A percentile compares a stretch with the other conserved stretches of the same genome.
These are phyloP conservation scores for Speoplatyrhinus poulsoni DNA, from an alignment of 2,113 vertebrate species.

Conservation along the genomic window DNA sequence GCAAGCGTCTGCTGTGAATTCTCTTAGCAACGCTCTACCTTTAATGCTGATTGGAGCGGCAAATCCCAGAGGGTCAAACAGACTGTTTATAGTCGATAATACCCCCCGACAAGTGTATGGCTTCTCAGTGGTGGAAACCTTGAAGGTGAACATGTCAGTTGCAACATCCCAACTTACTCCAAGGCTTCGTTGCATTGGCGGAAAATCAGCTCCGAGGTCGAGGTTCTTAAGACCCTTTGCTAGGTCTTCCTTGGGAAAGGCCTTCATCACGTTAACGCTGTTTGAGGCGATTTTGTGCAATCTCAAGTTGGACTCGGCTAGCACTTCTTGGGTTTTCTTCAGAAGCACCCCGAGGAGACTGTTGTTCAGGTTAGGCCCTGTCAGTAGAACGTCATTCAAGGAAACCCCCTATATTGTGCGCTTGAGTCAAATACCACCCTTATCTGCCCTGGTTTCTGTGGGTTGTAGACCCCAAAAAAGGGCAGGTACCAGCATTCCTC, in stretches of 20 bases:
- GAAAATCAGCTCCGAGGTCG: too few relatives aligned
- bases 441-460: too few relatives aligned
- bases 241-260: conserved; percentile 9
- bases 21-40: not conserved
- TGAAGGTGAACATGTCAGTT: conserved; percentile 1
- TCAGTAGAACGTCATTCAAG: too few relatives aligned
- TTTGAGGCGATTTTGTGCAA: not conserved
- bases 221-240: not conserved
- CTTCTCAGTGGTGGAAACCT: not conserved
- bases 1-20: not conserved
- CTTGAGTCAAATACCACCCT: too few relatives aligned
- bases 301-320: conserved; percentile 20
- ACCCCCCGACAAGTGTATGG: conserved; percentile 8
- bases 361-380: too few relatives aligned
- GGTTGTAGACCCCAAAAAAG: too few relatives aligned
- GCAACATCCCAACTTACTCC: conserved; percentile 7
- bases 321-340: not conserved
- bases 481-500: too few relatives aligned
- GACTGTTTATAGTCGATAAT: not conserved
- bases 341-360: not conserved
- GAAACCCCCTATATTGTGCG: too few relatives aligned
- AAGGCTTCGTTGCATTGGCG: too few relatives aligned
- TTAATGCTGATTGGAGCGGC: conserved; percentile 12
- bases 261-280: conserved; percentile 2
- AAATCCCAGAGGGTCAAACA: conserved; percentile 12